Conservation (phyloP, 1,140 invertebrate genomes). For the Babylonia areolata region DNA sequence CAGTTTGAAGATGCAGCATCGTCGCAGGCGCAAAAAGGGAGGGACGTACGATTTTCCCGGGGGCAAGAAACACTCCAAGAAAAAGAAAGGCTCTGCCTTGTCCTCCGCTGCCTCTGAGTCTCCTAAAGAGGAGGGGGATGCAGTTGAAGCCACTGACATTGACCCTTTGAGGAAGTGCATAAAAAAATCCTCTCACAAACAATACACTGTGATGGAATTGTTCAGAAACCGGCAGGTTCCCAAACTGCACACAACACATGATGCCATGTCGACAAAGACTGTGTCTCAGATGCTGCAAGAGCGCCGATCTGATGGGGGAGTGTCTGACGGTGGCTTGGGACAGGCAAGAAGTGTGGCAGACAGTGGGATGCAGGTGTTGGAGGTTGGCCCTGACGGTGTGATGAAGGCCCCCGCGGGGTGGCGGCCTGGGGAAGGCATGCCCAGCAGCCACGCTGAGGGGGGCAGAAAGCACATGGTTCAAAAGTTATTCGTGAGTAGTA, state of each 20-base stretch:
- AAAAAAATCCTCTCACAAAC: slow-evolving; percentile 7
- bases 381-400: no score
- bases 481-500: slow-evolving; percentile 31
- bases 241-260: not conserved
- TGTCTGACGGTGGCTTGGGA: no score
- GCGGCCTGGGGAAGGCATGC: not conserved
- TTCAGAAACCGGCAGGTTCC: not conserved
- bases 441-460: not conserved
- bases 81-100: not conserved
- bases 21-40: not conserved
- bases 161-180: not conserved
- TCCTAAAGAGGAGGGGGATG: not conserved
- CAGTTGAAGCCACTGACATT: not conserved
- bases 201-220: slow-evolving; percentile 8
- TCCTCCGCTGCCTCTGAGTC: not conserved
- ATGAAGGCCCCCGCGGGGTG: no score
- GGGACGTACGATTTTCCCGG: slow-evolving; percentile 22
- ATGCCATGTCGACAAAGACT: not conserved
- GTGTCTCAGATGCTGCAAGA: slow-evolving; percentile 10
- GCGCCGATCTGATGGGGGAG: not conserved
- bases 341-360: no score
- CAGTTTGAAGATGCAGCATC: not conserved
- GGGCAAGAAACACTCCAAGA: not conserved
- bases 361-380: no score
- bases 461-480: not conserved